Conservation (phyloP, 2,888 invertebrate species). For the Acronicta psi region DNA sequence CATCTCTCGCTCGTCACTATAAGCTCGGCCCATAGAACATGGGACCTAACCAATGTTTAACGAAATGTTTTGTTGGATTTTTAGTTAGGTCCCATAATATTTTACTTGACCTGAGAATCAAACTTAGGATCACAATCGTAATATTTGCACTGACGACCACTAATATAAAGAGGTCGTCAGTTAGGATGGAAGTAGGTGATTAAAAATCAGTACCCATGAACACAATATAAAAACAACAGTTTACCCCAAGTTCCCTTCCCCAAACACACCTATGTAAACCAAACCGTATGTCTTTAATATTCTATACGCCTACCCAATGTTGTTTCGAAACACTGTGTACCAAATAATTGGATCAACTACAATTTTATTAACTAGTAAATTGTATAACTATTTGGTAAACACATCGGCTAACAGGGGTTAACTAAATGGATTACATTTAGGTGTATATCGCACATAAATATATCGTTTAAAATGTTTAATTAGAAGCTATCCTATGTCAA, state of each 20-base stretch:
- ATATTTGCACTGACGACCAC: no score
- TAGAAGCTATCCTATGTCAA: no score
- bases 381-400: conserved; percentile 57
- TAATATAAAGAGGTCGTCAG: no score
- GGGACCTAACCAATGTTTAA: no score
- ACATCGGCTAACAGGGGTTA: conserved; percentile 46
- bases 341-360: conserved; percentile 50
- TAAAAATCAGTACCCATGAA: not conserved
- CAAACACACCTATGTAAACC: conserved; percentile 35
- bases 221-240: conserved; percentile 8
- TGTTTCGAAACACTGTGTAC: conserved; percentile 36
- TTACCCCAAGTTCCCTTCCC: conserved; percentile 22
- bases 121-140: no score
- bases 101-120: no score
- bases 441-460: conserved; percentile 6
- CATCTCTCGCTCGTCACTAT: no score
- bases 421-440: conserved; percentile 40
- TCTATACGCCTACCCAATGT: conserved; percentile 39
- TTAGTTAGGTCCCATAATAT: no score
- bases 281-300: conserved; percentile 42
- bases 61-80: no score
- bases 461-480: not conserved
- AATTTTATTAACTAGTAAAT: conserved; percentile 55
- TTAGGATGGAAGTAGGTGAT: no score
- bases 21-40: no score